A percentile compares a stretch with the other conserved stretches of the same genome.
Conservation (phyloP, 2,797 vertebrate species). For the Protonibea diacanthus region DNA sequence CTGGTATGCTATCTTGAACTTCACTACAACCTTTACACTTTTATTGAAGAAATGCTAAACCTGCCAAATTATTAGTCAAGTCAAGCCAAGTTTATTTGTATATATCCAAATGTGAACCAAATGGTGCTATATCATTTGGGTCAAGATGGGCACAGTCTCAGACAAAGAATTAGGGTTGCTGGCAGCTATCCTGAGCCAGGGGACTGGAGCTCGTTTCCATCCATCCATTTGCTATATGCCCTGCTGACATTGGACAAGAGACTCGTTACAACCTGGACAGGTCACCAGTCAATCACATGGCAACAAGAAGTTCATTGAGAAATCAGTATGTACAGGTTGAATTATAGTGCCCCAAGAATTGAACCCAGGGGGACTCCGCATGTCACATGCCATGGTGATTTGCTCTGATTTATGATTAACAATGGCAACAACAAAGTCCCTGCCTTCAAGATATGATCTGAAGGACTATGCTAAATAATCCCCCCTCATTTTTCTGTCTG, state of each 20-base stretch:
- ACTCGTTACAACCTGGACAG: neutral
- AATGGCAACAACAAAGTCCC: neutral
- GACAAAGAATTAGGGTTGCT: neutral
- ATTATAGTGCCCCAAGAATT: neutral
- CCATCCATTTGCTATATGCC: no score
- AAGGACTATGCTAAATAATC: neutral
- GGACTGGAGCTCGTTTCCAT: neutral
- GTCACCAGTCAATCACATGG: neutral
- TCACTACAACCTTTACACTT: neutral
- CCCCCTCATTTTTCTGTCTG: neutral
- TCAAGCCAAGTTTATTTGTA: no score
- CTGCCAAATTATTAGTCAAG: neutral
- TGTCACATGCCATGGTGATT: neutral
- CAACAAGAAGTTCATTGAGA: neutral
- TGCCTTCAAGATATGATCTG: neutral
- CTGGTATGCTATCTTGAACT: neutral
- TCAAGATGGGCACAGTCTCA: neutral
- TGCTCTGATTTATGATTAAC: neutral
- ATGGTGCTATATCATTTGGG: neutral
- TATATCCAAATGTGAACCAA: neutral
- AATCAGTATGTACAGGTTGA: neutral
- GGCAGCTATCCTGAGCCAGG: neutral
- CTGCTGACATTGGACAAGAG: no score
- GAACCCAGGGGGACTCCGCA: neutral
- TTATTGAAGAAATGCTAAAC: slow-evolving; percentile 12